Evolutionary conservation across 2,888 invertebrate species (phyloP).

Genomic region (Melinaea marsaeus): DNA sequence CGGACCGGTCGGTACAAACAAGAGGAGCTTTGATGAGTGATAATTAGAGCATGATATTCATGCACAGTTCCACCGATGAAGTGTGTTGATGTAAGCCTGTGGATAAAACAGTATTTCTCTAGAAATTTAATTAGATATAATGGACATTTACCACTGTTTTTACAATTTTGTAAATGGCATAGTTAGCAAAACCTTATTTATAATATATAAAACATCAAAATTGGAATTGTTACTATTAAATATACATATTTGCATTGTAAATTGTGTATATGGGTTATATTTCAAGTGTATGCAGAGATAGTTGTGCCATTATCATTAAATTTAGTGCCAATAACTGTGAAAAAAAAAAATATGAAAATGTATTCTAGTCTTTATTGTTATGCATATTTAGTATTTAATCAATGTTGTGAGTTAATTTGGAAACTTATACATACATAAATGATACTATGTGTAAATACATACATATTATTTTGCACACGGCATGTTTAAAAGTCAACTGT

Average conservation of each 20-base stretch:
- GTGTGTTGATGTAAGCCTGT: conserved; percentile 62
- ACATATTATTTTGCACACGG: conserved; percentile 66
- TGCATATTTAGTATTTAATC: conserved; percentile 75
- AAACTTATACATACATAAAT: conserved; percentile 50
- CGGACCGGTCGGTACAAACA: conserved; percentile 48
- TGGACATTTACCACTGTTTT: conserved; percentile 61
- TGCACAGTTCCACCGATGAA: conserved; percentile 68
- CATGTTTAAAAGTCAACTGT: conserved; percentile 57
- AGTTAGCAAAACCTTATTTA: conserved; percentile 68
- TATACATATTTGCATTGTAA: conserved; percentile 50
- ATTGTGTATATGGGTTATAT: conserved; percentile 45
- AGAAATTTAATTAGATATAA: conserved; percentile 66
- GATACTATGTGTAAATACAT: conserved; percentile 42
- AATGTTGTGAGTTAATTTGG: conserved; percentile 71
- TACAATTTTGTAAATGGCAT: conserved; percentile 69
- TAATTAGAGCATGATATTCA: conserved; percentile 56
- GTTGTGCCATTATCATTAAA: conserved; percentile 72
- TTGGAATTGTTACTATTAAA: conserved; percentile 55
- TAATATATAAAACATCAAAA: conserved; percentile 39
- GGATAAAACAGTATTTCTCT: conserved; percentile 65
- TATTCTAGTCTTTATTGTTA: conserved; percentile 80
- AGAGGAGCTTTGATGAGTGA: conserved; percentile 66
- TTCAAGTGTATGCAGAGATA: conserved; percentile 59
- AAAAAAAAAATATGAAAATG: conserved; percentile 57
- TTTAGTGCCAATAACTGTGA: conserved; percentile 79